Evolutionary conservation across 2,797 vertebrate species (phyloP).

Genomic region (Pseudochromis fuscus): DNA sequence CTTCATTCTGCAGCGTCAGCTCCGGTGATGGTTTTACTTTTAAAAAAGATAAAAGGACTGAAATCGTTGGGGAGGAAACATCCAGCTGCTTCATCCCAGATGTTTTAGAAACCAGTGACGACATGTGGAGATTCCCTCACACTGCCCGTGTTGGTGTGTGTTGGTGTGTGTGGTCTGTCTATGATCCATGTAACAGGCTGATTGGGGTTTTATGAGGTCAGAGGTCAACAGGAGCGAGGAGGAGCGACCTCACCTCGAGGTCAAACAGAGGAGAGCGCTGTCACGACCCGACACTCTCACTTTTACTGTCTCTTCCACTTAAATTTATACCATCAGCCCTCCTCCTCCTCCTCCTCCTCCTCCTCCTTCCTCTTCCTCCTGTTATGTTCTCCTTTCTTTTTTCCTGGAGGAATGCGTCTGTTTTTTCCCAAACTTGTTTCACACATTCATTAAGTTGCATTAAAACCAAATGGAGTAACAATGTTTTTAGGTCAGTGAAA

Average conservation of each 20-base stretch:
- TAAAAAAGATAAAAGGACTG: no score
- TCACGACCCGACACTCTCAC: slow-evolving; percentile 52
- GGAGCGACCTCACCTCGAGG: slow-evolving; percentile 53
- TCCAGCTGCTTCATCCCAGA: no score
- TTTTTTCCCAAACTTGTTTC: slow-evolving; percentile 19
- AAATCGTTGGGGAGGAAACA: no score
- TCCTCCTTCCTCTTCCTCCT: not conserved
- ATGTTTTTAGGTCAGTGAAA: slow-evolving; percentile 46
- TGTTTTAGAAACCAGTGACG: slow-evolving; percentile 42
- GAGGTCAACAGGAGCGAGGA: slow-evolving; percentile 75
- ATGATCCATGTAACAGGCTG: slow-evolving; percentile 68
- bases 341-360: not conserved
- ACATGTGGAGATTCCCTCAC: slow-evolving; percentile 52
- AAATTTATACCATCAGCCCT: slow-evolving; percentile 50
- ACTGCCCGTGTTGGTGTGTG: slow-evolving; percentile 19
- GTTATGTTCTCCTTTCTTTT: not conserved
- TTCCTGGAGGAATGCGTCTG: not conserved
- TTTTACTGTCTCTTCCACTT: slow-evolving; percentile 64
- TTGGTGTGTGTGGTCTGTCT: slow-evolving; percentile 61
- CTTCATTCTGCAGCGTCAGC: not conserved
- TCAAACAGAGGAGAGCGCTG: slow-evolving; percentile 60
- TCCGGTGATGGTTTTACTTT: no score
- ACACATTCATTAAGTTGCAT: slow-evolving; percentile 14
- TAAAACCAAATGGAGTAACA: slow-evolving; percentile 25
- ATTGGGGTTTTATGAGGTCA: slow-evolving; percentile 75